Evolutionary conservation across 2,888 invertebrate species (phyloP), one percentile per base, ranked within the genome.

Genomic region (Hecatera dysodea): DNA sequence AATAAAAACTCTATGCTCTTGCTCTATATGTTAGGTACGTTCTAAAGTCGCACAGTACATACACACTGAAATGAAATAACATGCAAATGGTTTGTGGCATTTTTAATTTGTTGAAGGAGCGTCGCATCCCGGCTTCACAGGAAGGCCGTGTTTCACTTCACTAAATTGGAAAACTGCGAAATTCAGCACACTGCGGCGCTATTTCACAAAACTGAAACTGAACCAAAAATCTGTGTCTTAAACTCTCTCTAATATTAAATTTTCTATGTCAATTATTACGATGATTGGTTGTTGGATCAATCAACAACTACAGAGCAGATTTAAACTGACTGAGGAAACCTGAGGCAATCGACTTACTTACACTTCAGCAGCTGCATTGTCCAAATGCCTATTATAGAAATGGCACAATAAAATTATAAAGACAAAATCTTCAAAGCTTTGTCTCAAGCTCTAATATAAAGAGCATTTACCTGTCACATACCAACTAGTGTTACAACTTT

Each of bases 41-140:
- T 8, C 17, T 48, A 44, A n/a, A 1, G 36, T 22, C 36, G 52
- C 29, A 59, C 39, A 60, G 24, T 2, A 70, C 33, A 59, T 36
- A n/a, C 42, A 61, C 55, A 53, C 79, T 57, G 61, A 63, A 63
- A 70, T 50, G 50, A 74, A 78, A 74, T 56, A 56, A 75, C 50
- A 63, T 42, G 55, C 59, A 67, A 77, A 77, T 80, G 60, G 80
- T 56, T 64, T 52, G 67, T 75, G 75, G 76, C 60, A 75, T 80
- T 77, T 77, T 80, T 75, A 80, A 77, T 80, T 77, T 80, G 64
- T 50, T 57, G 56, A 79, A 75, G 75, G 44, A 75, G 53, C 46
- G 63, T 48, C 63, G 66, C 42, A 42, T 48, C 42, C 46, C 62
- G 1, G 36, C 42, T 53, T 44, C 46, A 57, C 46, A 66, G 59